A percentile compares a stretch with the other conserved stretches of the same genome.
phyloP scores from a whole-genome alignment of 2,888 invertebrate species.

The Apoda limacodes region DNA sequence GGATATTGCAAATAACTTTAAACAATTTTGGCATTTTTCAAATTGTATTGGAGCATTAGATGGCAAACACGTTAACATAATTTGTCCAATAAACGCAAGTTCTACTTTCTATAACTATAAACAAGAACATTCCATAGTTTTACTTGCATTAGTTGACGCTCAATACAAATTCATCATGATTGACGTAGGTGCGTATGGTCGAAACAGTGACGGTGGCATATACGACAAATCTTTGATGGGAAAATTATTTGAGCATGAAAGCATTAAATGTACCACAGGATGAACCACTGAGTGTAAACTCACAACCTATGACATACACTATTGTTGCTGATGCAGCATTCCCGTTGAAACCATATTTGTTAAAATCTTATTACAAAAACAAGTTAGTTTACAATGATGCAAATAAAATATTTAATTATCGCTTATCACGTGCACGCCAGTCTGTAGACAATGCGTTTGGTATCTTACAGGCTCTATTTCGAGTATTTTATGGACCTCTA shows the following conservation, averaged over 20 bases:
- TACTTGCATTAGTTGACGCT: slow-evolving; percentile 27
- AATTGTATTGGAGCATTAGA: slow-evolving; percentile 22
- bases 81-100: slow-evolving; percentile 20
- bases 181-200: slow-evolving; percentile 16
- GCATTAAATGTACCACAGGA: slow-evolving; percentile 12
- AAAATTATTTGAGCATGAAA: slow-evolving; percentile 9
- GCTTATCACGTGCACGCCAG: slow-evolving; percentile 4
- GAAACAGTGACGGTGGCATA: slow-evolving; percentile 14
- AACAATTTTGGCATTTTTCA: slow-evolving; percentile 15
- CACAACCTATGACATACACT: slow-evolving; percentile 1
- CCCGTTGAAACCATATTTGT: slow-evolving; percentile 6
- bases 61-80: slow-evolving; percentile 24
- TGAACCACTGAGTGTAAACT: slow-evolving; percentile 7
- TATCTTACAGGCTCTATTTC: slow-evolving; percentile 10
- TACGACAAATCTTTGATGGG: slow-evolving; percentile 10
- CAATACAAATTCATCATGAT: slow-evolving; percentile 22
- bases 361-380: slow-evolving; percentile 5
- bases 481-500: slow-evolving; percentile 12
- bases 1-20: slow-evolving; percentile 10
- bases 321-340: slow-evolving; percentile 9
- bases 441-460: slow-evolving; percentile 9
- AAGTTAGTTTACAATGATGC: slow-evolving; percentile 1
- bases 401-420: slow-evolving; percentile 6
- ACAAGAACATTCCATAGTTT: slow-evolving; percentile 22
- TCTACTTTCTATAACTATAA: slow-evolving; percentile 23